Conservation (phyloP, 2,888 invertebrate species). For the Drosophila prolongata region DNA sequence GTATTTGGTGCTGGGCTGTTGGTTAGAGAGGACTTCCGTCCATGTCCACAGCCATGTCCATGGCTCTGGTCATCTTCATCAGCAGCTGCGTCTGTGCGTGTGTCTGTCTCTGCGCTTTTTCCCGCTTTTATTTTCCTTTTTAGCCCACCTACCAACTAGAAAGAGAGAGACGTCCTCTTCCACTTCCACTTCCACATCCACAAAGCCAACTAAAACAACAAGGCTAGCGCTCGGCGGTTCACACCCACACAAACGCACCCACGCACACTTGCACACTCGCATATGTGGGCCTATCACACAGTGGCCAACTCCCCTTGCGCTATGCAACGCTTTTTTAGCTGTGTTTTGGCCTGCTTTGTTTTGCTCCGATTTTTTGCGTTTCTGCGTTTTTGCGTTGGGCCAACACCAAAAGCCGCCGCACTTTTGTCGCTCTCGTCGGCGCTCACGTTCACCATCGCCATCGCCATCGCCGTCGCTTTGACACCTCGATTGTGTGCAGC, state of each 20-base stretch:
- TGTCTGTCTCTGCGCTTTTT: slow-evolving; percentile 28
- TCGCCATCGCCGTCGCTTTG: slow-evolving; percentile 70
- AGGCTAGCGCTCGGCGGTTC: slow-evolving; percentile 46
- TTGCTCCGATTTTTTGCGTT: slow-evolving; percentile 16
- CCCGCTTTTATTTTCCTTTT: slow-evolving; percentile 53
- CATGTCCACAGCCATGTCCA: slow-evolving; percentile 56
- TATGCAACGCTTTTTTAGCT: slow-evolving; percentile 69
- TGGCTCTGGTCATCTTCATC: slow-evolving; percentile 77
- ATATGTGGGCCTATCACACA: slow-evolving; percentile 69
- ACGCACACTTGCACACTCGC: slow-evolving; percentile 22
- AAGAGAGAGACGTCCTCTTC: slow-evolving; percentile 1
- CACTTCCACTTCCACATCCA: slow-evolving; percentile 1
- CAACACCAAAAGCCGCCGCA: slow-evolving; percentile 74
- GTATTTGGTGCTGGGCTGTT: slow-evolving; percentile 63
- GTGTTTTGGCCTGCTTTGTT: slow-evolving; percentile 37
- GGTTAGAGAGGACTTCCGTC: slow-evolving; percentile 78
- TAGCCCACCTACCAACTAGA: slow-evolving; percentile 73
- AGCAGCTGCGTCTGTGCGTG: slow-evolving; percentile 62
- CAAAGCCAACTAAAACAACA: slow-evolving; percentile 48
- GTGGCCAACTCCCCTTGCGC: slow-evolving; percentile 76
- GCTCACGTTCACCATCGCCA: slow-evolving; percentile 24
- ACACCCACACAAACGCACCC: slow-evolving; percentile 32
- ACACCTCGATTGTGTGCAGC: slow-evolving; percentile 72
- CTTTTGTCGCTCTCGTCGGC: slow-evolving; percentile 61
- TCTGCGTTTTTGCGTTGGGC: slow-evolving; percentile 26